Percentiles rank a stretch among this genome's conserved stretches.
phyloP scores from a whole-genome alignment of 1,140 invertebrate species.

The Pantala flavescens region DNA sequence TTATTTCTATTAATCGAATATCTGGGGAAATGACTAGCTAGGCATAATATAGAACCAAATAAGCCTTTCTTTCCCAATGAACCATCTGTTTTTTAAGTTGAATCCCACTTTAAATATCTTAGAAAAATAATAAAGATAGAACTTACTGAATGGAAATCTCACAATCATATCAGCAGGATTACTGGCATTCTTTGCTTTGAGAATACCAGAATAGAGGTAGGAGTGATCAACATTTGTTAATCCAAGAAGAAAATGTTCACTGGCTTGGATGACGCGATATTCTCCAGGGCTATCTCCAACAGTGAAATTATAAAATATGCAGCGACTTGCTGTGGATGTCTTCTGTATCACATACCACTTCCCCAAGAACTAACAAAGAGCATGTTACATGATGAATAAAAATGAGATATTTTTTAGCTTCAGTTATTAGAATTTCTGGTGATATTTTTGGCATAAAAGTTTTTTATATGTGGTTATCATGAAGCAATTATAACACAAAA shows the following conservation, averaged over 20 bases:
- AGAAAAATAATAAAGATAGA: conserved; percentile 1
- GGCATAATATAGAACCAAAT: too few relatives aligned
- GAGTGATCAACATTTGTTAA: conserved; percentile 46
- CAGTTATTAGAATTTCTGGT: too few relatives aligned
- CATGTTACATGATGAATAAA: conserved; percentile 16
- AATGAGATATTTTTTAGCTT: too few relatives aligned
- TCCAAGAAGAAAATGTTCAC: conserved; percentile 55
- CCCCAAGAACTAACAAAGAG: conserved; percentile 54
- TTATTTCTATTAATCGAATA: too few relatives aligned
- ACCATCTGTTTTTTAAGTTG: too few relatives aligned
- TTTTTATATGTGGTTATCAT: too few relatives aligned
- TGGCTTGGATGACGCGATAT: conserved; percentile 58
- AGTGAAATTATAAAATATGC: conserved; percentile 68
- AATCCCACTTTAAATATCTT: background rate
- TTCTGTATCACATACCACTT: conserved; percentile 76
- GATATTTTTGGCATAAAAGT: too few relatives aligned
- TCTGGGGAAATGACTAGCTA: too few relatives aligned
- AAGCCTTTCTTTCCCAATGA: too few relatives aligned
- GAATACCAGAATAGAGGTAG: conserved; percentile 60
- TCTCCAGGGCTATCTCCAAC: conserved; percentile 50
- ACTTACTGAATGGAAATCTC: conserved; percentile 72
- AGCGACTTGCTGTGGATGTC: conserved; percentile 66
- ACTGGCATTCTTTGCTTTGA: conserved; percentile 53
- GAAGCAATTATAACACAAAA: too few relatives aligned
- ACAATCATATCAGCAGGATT: conserved; percentile 59